These are phyloP conservation scores for Pyrgilauda ruficollis DNA, from an alignment of 2,113 vertebrate genomes.

Conservation along the genomic window DNA sequence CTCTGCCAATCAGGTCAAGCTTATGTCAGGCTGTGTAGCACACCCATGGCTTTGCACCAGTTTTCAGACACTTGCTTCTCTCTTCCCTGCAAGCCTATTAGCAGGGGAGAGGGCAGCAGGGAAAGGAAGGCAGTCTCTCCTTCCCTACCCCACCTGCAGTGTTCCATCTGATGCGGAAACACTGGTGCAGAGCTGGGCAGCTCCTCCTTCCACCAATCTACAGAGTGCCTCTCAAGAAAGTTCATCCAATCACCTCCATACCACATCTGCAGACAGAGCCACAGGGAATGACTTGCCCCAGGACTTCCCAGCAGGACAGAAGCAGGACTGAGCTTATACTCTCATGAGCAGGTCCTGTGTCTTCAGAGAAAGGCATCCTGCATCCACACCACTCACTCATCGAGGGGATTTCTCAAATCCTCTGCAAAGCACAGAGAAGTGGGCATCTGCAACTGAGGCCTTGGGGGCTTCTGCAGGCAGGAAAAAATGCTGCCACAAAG, in stretches of 20 bases:
- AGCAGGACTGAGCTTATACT: background rate
- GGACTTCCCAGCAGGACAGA: background rate
- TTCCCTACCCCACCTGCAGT: background rate
- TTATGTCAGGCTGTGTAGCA: background rate
- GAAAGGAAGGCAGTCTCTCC: background rate
- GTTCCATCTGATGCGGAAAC: background rate
- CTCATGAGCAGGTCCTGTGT: background rate
- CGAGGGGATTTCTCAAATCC: background rate
- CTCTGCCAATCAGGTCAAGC: background rate
- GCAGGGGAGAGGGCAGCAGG: background rate
- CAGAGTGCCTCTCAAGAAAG: background rate
- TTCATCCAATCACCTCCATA: background rate
- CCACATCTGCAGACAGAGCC: background rate
- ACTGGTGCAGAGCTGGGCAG: background rate
- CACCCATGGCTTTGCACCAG: background rate
- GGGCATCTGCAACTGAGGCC: background rate
- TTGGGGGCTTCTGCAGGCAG: background rate
- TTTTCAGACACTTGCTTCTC: background rate
- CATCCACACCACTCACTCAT: background rate
- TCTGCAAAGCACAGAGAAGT: background rate
- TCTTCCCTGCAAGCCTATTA: background rate
- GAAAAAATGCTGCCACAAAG: background rate
- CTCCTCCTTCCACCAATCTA: background rate
- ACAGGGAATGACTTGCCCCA: rapidly evolving
- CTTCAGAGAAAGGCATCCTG: background rate